Base-by-base conservation (phyloP, 2,113 vertebrate genomes). In the Leptodactylus fuscus region DNA sequence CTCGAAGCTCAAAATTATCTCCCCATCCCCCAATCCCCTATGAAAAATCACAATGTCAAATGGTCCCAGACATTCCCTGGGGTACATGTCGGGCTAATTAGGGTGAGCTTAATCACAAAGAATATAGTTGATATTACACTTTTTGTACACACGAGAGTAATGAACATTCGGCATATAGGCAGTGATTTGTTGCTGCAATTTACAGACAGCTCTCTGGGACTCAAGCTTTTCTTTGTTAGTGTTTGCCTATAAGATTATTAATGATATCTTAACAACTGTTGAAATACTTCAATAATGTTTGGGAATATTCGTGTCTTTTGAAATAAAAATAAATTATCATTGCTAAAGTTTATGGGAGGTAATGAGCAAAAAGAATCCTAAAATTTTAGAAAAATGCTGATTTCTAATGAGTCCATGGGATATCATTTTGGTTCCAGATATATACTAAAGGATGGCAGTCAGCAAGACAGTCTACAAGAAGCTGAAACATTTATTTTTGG, bases 81-180 rank as follows among this genome's bases (percentile, higher is more conserved):
- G 95, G 97, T 96, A 94, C 94, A 91, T 93, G 94, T 94, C 92
- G 95, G 96, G 97, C 96, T 98, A 98, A 98, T 99, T 99, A 99
- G 96, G 96, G 96, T 98, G 96, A 98, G 93, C 92, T 94, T 96
- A 93, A 93, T 91, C 88, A 90, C 93, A 92, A 94, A 95, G 91
- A 93, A 95, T 94, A 95, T 91, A 94, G 95, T 96, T 96, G 94
- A 95, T 96, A 94, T 92, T 94, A 91, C 93, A 95, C 94, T 90
- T 94, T 92, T 94, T 93, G 91, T 93, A 91, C 92, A 93, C 91
- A 90, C 87, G 91, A 91, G 92, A 96, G 93, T 95, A 95, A 96
- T 95, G 94, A 95, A 94, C 90, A 92, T 91, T 93, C 91, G 91
- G 90, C 92, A 93, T 84, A 92, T 89, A 91, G 6, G 15, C 92